These are phyloP conservation scores for Nestor notabilis DNA, from an alignment of 2,113 vertebrate genomes.

Conservation along the genomic window DNA sequence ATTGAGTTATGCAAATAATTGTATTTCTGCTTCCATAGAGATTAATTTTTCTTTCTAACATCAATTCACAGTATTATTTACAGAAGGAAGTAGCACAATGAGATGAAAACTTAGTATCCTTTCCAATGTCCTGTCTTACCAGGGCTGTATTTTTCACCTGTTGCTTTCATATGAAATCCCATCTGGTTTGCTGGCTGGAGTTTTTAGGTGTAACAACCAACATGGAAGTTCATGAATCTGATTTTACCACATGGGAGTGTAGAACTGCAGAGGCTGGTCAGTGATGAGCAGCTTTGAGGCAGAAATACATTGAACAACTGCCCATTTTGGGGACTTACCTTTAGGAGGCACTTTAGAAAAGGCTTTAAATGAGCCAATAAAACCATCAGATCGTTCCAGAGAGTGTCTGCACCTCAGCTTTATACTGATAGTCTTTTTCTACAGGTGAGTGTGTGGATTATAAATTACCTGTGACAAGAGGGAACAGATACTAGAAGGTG, in stretches of 20 bases:
- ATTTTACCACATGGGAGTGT: neutral
- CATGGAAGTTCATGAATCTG: fast-evolving
- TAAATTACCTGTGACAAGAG: neutral
- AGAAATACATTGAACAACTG: neutral
- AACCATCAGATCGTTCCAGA: neutral
- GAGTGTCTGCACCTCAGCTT: neutral
- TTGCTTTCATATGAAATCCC: neutral
- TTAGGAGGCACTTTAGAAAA: neutral
- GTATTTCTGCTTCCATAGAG: neutral
- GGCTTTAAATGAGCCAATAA: neutral
- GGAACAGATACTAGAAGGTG: neutral
- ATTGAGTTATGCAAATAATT: neutral
- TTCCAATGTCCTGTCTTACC: neutral
- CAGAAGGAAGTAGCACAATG: neutral
- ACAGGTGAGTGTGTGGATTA: neutral
- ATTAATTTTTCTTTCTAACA: neutral
- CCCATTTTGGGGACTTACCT: neutral
- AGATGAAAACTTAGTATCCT: neutral
- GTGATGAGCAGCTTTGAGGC: neutral
- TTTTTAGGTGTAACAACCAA: neutral
- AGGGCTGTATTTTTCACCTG: neutral
- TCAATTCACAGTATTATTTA: neutral
- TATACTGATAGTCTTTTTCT: neutral
- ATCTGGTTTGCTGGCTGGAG: neutral
- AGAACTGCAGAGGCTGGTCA: neutral